phyloP scores from a whole-genome alignment of 2,888 invertebrate species.

The Ectropis crepuscularia region DNA sequence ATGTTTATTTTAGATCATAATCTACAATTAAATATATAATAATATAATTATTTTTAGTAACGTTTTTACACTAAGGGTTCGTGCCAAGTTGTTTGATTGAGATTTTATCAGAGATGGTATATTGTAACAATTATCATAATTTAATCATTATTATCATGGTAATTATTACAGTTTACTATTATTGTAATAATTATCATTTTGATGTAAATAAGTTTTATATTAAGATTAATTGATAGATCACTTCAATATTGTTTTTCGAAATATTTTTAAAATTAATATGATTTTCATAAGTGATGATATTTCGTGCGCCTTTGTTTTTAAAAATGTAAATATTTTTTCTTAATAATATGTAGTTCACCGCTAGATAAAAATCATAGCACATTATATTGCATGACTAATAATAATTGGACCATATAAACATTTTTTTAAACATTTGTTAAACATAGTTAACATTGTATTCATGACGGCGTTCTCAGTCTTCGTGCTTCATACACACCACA shows the following conservation, averaged over 20 bases:
- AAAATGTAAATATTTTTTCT: constrained; percentile 28
- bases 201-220: constrained; percentile 62
- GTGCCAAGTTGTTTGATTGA: constrained; percentile 76
- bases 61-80: constrained; percentile 49
- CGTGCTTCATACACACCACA: too few relatives aligned
- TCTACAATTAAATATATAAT: constrained; percentile 36
- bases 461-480: too few relatives aligned
- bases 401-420: not conserved
- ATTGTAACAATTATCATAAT: constrained; percentile 60
- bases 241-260: constrained; percentile 51
- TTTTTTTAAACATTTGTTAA: too few relatives aligned
- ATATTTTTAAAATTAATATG: not conserved
- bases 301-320: constrained; percentile 9
- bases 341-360: constrained; percentile 38
- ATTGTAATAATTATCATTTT: constrained; percentile 33
- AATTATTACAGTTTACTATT: too few relatives aligned
- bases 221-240: constrained; percentile 54
- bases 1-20: constrained; percentile 74
- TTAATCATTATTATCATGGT: constrained; percentile 41
- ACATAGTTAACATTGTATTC: too few relatives aligned
- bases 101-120: constrained; percentile 68
- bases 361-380: constrained; percentile 44
- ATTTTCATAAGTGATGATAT: not conserved
- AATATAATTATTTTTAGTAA: constrained; percentile 28
- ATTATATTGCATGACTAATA: not conserved